Percentiles rank a stretch among this genome's conserved stretches.
Evolutionary conservation across 2,797 vertebrate genomes (phyloP).

Genomic region (Acrossocheilus fasciatus): DNA sequence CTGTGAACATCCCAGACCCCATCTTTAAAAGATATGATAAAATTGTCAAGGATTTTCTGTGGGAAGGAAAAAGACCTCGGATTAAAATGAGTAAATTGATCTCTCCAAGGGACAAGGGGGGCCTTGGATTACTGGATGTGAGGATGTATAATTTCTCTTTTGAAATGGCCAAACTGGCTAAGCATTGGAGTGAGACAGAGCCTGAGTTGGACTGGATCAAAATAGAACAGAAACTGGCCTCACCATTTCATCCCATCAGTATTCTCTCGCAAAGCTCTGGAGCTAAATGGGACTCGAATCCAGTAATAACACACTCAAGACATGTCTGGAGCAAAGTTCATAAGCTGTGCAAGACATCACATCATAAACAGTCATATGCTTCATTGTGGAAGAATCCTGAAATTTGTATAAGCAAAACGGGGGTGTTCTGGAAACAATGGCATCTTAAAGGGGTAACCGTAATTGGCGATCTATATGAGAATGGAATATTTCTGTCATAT

Average conservation of each 20-base stretch:
- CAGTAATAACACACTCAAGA: neutral
- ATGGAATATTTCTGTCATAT: too few relatives aligned
- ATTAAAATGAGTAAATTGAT: constrained; percentile 31
- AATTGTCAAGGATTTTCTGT: constrained; percentile 18
- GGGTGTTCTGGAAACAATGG: constrained; percentile 6
- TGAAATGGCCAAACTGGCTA: constrained; percentile 18
- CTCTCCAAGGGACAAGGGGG: neutral
- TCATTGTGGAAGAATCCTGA: constrained; percentile 26
- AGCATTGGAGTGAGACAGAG: neutral
- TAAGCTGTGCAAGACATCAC: neutral
- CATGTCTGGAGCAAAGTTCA: neutral
- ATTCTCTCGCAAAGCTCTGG: neutral
- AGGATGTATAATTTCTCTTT: neutral
- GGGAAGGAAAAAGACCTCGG: constrained; percentile 11
- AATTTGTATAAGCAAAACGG: neutral
- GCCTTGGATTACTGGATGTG: neutral
- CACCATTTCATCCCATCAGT: neutral
- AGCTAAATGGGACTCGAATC: constrained; percentile 7
- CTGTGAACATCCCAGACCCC: too few relatives aligned
- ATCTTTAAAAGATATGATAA: constrained; percentile 2
- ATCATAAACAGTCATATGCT: neutral
- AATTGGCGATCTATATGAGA: constrained; percentile 1
- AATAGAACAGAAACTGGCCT: neutral
- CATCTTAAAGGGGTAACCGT: neutral
- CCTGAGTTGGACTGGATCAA: neutral